These are phyloP conservation scores for Scotopteryx bipunctaria DNA, from an alignment of 2,888 invertebrate species.

Conservation along the genomic window DNA sequence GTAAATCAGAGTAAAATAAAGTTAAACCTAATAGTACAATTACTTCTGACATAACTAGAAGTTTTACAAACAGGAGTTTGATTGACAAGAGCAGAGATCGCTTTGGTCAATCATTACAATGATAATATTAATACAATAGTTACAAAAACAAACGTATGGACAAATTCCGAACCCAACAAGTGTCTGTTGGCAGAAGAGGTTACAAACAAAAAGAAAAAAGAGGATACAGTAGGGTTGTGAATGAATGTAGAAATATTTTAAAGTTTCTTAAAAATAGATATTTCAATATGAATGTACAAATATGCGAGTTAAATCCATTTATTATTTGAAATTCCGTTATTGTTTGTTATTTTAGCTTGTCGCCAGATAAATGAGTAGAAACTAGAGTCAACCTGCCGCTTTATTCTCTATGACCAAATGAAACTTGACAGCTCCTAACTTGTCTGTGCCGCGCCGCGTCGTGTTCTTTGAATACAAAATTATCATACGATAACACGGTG, in stretches of 20 bases:
- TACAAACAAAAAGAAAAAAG: conserved; percentile 36
- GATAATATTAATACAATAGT: conserved; percentile 15
- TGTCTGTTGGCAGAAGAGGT: conserved; percentile 39
- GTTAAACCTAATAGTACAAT: conserved; percentile 25
- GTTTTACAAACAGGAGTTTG: conserved; percentile 35
- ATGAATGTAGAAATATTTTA: conserved; percentile 21
- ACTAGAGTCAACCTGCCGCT: too few species aligned
- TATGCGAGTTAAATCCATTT: too few species aligned
- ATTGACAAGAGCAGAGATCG: conserved; percentile 50
- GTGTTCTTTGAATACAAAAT: too few species aligned
- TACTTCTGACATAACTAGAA: conserved; percentile 35
- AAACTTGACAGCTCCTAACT: too few species aligned
- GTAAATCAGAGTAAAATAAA: conserved; percentile 25
- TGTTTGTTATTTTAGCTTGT: too few species aligned
- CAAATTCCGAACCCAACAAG: conserved; percentile 61
- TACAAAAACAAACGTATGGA: conserved; percentile 42
- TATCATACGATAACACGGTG: too few species aligned
- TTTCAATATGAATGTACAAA: too few species aligned
- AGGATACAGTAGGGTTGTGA: conserved; percentile 38
- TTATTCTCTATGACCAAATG: too few species aligned
- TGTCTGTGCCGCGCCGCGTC: too few species aligned
- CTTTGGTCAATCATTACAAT: conserved; percentile 64
- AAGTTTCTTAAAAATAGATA: too few species aligned
- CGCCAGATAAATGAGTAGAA: too few species aligned
- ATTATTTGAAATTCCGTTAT: too few species aligned